phyloP scores from a whole-genome alignment of 35 echinoderm and acorn worm genomes.

The Patiria miniata region DNA sequence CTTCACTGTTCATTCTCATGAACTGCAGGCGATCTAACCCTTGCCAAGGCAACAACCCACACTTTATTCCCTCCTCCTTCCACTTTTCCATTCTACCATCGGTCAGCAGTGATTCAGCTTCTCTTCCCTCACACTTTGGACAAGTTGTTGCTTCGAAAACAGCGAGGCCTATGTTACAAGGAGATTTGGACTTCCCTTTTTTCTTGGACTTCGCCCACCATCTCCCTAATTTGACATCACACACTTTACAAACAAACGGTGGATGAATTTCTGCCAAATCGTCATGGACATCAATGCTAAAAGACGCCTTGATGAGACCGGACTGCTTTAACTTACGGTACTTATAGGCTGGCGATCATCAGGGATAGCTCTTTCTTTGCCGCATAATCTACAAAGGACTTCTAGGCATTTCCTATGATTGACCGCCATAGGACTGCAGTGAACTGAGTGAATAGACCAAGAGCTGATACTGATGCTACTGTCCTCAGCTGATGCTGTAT shows the following conservation, averaged over 20 bases:
- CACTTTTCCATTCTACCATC: neutral
- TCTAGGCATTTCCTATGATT: neutral
- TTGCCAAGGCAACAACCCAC: neutral
- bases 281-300: slow-evolving; percentile 35
- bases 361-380: neutral
- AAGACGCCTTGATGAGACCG: neutral
- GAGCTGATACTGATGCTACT: no score
- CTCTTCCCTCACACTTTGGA: neutral
- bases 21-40: neutral
- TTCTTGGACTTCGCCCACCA: neutral
- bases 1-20: neutral
- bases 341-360: neutral
- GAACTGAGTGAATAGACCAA: no score
- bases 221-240: slow-evolving; percentile 52
- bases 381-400: neutral
- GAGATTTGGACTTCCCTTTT: slow-evolving; percentile 20
- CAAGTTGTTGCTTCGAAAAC: neutral
- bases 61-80: neutral
- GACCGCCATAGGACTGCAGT: no score
- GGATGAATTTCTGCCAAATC: slow-evolving; percentile 34
- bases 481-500: no score
- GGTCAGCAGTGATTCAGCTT: neutral
- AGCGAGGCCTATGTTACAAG: neutral
- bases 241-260: slow-evolving; percentile 41
- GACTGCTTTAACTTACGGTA: neutral